These are phyloP conservation scores for Scaptodrosophila latifasciaeformis DNA, from an alignment of 2,888 invertebrate species.

Conservation along the genomic window DNA sequence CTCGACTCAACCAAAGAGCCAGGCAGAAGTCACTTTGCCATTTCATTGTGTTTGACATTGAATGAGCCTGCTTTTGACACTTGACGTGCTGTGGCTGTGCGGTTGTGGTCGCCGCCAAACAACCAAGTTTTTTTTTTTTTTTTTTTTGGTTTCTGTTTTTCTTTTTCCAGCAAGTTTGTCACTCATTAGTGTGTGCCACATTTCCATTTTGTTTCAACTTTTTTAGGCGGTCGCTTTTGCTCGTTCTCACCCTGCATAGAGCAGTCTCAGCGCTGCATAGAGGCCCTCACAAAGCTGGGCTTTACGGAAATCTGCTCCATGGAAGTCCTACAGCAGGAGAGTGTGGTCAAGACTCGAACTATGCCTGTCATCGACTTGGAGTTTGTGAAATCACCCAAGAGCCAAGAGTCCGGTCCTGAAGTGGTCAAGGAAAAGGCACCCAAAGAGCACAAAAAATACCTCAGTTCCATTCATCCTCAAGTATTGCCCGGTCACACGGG, in stretches of 20 bases:
- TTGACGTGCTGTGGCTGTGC: conserved; percentile 40
- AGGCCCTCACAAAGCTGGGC: conserved; percentile 81
- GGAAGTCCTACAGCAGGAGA: conserved; percentile 89
- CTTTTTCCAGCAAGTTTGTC: conserved; percentile 15
- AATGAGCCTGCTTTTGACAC: conserved; percentile 60
- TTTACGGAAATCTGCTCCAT: conserved; percentile 91
- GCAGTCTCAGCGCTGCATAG: conserved; percentile 94
- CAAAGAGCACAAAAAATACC: conserved; percentile 77
- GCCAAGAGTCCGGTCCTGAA: conserved; percentile 28
- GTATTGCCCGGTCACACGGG: conserved; percentile 95
- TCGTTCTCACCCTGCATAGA: conserved; percentile 99
- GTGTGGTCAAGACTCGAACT: conserved; percentile 81
- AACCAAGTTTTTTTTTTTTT: no score
- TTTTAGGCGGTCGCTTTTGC: conserved; percentile 91
- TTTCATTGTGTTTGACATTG: conserved; percentile 61
- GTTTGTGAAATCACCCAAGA: conserved; percentile 77
- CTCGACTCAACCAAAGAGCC: conserved; percentile 28
- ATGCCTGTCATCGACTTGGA: conserved; percentile 82
- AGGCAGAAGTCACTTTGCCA: conserved; percentile 44
- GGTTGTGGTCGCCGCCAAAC: no score
- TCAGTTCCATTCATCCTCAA: conserved; percentile 83
- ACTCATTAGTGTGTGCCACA: conserved; percentile 8
- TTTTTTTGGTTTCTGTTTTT: no score
- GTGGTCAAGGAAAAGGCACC: conserved; percentile 57
- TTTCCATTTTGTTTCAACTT: conserved; percentile 5